phyloP scores from a whole-genome alignment of 2,113 vertebrate genomes.

The Ptilonorhynchus violaceus region DNA sequence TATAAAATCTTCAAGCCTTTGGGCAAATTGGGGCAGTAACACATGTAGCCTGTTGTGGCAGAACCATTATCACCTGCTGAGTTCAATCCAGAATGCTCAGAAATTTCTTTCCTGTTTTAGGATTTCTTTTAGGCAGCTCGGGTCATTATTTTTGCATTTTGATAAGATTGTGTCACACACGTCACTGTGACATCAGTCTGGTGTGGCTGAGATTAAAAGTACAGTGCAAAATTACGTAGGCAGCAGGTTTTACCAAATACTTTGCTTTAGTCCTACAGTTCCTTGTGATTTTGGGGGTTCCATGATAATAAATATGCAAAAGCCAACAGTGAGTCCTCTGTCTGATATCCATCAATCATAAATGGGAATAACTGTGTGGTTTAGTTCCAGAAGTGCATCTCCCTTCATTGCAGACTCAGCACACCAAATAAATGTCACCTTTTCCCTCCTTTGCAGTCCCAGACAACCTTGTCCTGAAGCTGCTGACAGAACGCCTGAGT shows the following conservation, averaged over 20 bases:
- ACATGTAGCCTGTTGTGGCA: not conserved
- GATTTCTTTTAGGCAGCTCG: not conserved
- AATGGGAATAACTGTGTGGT: not conserved
- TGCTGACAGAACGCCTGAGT: constrained; percentile 74
- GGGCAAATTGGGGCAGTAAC: not conserved
- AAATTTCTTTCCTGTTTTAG: not conserved
- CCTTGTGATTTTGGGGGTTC: not conserved
- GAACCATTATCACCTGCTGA: not conserved
- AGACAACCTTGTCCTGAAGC: constrained; percentile 75
- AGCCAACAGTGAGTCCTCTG: not conserved
- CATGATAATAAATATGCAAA: not conserved
- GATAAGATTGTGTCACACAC: not conserved
- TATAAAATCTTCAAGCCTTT: not conserved
- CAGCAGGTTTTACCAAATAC: not conserved
- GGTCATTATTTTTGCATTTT: not conserved
- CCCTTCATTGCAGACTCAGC: not conserved
- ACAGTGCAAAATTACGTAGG: not conserved
- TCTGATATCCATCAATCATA: not conserved
- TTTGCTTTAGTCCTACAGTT: not conserved
- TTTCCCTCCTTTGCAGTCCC: constrained; percentile 74
- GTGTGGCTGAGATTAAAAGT: not conserved
- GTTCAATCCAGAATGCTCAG: not conserved
- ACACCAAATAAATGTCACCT: not conserved
- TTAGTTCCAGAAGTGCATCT: not conserved
- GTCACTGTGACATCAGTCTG: not conserved